A percentile compares a stretch with the other conserved stretches of the same genome.
phyloP scores from a whole-genome alignment of 23 tunicate genomes.

The Trididemnum nubilum region DNA sequence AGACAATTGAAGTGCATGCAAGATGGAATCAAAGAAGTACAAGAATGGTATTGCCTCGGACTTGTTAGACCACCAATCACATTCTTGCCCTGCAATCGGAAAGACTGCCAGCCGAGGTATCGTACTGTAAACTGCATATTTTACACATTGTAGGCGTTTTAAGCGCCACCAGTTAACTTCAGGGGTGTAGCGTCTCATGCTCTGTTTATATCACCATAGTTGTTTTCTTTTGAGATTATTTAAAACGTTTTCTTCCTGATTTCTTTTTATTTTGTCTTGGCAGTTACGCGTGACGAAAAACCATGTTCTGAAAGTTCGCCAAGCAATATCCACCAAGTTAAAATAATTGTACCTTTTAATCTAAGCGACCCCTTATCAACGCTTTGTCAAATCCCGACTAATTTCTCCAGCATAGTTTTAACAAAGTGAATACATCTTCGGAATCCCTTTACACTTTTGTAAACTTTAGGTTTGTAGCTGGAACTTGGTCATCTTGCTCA shows the following conservation, averaged over 20 bases:
- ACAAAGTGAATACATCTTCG: too few species aligned
- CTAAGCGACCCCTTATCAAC: too few species aligned
- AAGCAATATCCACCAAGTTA: neutral
- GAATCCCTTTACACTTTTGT: too few species aligned
- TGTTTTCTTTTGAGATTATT: too few species aligned
- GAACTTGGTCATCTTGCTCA: conserved; percentile 74
- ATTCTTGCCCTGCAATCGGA: conserved; percentile 57
- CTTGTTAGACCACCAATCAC: conserved; percentile 29
- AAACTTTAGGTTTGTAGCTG: conserved; percentile 37
- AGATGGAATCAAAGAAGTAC: conserved; percentile 68
- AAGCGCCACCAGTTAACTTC: too few species aligned
- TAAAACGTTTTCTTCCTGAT: too few species aligned
- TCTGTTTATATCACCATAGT: too few species aligned
- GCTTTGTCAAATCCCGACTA: too few species aligned
- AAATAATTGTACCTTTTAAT: neutral
- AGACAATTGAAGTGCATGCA: conserved; percentile 50
- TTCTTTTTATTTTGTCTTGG: too few species aligned
- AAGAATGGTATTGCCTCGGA: conserved; percentile 79
- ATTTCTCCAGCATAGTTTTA: too few species aligned
- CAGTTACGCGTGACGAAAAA: neutral
- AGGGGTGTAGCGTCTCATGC: too few species aligned
- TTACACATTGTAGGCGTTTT: neutral
- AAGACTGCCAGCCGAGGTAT: conserved; percentile 85
- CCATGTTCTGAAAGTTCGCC: neutral
- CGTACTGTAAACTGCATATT: neutral